phyloP scores from a whole-genome alignment of 2,797 vertebrate genomes.

The Oreochromis mossambicus region DNA sequence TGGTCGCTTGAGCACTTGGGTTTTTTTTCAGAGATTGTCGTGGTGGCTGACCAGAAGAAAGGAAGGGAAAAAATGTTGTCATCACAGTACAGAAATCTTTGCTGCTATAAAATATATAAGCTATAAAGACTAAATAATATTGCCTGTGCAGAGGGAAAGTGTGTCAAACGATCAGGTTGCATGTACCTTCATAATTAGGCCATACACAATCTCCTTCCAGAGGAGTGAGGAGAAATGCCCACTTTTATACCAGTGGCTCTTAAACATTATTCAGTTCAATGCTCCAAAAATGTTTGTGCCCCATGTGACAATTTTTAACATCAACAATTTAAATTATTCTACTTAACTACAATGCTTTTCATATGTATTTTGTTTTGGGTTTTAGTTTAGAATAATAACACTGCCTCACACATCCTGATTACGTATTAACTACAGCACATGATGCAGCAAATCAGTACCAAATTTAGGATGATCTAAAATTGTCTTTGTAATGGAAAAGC shows the following conservation, averaged over 20 bases:
- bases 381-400: neutral
- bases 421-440: neutral
- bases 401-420: neutral
- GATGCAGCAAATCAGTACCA: neutral
- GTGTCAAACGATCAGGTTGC: neutral
- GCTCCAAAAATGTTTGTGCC: neutral
- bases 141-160: neutral
- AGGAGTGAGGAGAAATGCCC: neutral
- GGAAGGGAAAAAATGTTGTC: neutral
- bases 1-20: constrained; percentile 75
- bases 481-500: neutral
- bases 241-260: neutral
- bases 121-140: neutral
- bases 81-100: neutral
- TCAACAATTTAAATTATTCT: neutral
- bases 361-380: neutral
- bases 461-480: neutral
- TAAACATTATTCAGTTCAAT: neutral
- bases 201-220: neutral
- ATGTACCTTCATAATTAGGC: neutral
- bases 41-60: constrained; percentile 64
- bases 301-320: neutral
- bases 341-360: neutral
- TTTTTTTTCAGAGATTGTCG: constrained; percentile 80
- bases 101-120: neutral